Base-by-base conservation (phyloP, 2,797 vertebrate species). In the Smutsia gigantea region DNA sequence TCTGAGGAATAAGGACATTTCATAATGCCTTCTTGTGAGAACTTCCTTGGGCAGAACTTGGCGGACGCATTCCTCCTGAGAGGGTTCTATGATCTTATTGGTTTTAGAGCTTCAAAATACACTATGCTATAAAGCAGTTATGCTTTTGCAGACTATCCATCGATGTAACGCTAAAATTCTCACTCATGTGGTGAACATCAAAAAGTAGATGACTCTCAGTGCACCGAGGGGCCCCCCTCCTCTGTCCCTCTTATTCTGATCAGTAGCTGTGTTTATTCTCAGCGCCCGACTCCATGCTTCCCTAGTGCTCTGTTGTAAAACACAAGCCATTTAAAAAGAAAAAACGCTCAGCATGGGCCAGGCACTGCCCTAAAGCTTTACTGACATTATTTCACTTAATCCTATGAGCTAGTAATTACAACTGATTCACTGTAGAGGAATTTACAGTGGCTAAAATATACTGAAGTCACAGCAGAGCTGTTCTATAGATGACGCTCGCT, bases 11-110 rank as follows among this genome's bases (percentile, higher is more conserved):
- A 87, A 64, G 88, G 83, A 46, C 3, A 31, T 90, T 95, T 91
- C 82, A 87, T 57, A 94, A 94, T 82, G 87, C 77, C 81, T 82
- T 83, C 85, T 90, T 96, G 74, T 96, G 85, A 97, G 85, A 95
- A 90, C 82, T 92, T 95, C 93, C 95, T 91, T 66, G 68, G 90
- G 68, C 74, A 92, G 71, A 81, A 59, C 34, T 90, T 57, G 68
- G 57, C 71, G 55, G 88, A 34, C 64, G 91, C 75, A 37, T 77
- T 92, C 25, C 93, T 94, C 81, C 59, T 49, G 77, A 85, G 85
- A 95, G 63, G 71, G 21, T 83, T n/a, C 89, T 94, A 34, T 39
- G 94, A 64, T 83, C 57, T 87, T 84, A 39, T 2, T 89, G 64
- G n/a, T 31, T 86, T 90, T 63, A 68, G 51, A 87, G 27, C 27